Evolutionary conservation across 2,113 vertebrate genomes (phyloP), one percentile per base, ranked within the genome.

Genomic region (Dicerorhinus sumatrensis): DNA sequence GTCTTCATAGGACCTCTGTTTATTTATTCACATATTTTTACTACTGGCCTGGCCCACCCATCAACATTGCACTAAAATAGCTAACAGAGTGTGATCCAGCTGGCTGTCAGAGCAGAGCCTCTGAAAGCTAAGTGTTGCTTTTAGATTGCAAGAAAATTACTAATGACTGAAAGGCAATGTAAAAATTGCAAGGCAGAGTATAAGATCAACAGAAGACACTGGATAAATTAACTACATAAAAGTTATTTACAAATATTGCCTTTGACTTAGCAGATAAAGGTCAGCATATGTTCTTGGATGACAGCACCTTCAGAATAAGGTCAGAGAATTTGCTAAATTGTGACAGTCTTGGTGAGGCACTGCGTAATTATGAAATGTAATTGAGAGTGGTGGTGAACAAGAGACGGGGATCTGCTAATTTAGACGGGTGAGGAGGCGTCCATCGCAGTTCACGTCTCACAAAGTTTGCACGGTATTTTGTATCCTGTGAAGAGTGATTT

Each of bases 91-190:
- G 8, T 21, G 7, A 91, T 80, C 62, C n/a, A 75, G 33, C 58
- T 81, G 58, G 69, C 11, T 76, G 27, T 85, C 46, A 25, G 33
- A 76, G 51, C 36, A 96, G 62, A 86, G 16, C 46, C 56, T 91
- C 13, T 48, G 48, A 89, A 5, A 33, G n/a, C n/a, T 87, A 94
- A 94, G 21, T 73, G 58, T 60, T 63, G 8, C 17, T 92, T 81
- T 95, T 60, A 97, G 54, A 85, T 69, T 42, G 63, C 9, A 95
- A 94, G 76, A 79, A 92, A 90, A 92, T 72, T 95, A 69, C 16
- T 77, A 60, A 62, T 46, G 65, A 81, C 29, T 85, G 20, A 72
- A 76, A 97, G 62, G 62, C 65, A 96, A 70, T 65, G 46, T 54
- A 60, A 36, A 94, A 89, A 80, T 87, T 94, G 3, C 39, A 96